A percentile compares a stretch with the other conserved stretches of the same genome.
phyloP scores from a whole-genome alignment of 2,113 vertebrate genomes.

The Poicephalus meyeri region DNA sequence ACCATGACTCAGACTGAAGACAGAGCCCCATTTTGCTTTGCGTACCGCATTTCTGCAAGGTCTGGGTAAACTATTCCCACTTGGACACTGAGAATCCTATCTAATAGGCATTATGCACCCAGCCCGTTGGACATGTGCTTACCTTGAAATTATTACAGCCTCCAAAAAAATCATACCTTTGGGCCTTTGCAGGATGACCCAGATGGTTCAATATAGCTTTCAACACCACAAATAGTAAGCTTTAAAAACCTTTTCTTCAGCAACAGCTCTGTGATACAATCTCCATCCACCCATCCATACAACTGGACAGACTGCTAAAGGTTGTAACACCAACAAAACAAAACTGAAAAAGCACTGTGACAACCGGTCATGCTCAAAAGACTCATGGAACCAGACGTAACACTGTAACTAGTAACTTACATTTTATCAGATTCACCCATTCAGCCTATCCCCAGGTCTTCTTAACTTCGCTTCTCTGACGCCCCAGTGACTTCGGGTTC shows the following conservation, averaged over 20 bases:
- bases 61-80: background rate
- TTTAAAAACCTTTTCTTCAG: constrained; percentile 35
- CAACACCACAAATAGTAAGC: constrained; percentile 22
- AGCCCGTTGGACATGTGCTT: background rate
- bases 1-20: background rate
- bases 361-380: constrained; percentile 27
- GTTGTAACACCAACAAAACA: constrained; percentile 63
- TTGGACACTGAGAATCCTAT: background rate
- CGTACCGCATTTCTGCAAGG: background rate
- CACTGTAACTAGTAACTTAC: background rate
- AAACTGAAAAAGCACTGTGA: constrained; percentile 35
- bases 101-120: background rate
- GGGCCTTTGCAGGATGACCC: background rate
- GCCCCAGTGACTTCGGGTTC: background rate
- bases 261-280: constrained; percentile 42
- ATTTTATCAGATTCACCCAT: background rate
- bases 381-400: constrained; percentile 45
- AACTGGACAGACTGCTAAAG: constrained; percentile 59
- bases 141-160: background rate
- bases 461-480: background rate
- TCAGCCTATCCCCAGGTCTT: background rate
- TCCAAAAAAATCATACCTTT: background rate
- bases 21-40: background rate
- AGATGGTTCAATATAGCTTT: constrained; percentile 9
- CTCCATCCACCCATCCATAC: constrained; percentile 31